Conservation (phyloP, 2,797 vertebrate species). For the Sebastes oblongus region DNA sequence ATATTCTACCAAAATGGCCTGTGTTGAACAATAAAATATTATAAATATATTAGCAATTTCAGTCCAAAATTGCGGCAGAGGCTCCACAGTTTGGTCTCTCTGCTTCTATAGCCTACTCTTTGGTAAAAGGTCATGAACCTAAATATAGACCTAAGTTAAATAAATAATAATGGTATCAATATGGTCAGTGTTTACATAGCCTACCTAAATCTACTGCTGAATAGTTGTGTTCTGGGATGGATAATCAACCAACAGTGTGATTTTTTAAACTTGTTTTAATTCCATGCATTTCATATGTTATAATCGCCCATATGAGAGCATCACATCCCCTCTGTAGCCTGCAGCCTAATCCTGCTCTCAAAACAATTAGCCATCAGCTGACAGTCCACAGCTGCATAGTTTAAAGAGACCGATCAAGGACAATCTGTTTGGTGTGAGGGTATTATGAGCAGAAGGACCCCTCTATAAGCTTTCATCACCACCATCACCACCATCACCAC, state of each 20-base stretch:
- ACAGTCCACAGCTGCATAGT: conserved; percentile 37
- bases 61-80: too few species aligned
- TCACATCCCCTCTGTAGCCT: not conserved
- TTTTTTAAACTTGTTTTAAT: not conserved
- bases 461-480: not conserved
- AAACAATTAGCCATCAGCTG: conserved; percentile 37
- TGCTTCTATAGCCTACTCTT: too few species aligned
- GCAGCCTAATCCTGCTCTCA: not conserved
- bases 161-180: too few species aligned
- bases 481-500: not conserved
- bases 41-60: too few species aligned
- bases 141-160: too few species aligned
- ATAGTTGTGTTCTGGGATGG: not conserved
- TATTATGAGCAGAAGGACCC: conserved; percentile 18
- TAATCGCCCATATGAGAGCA: not conserved
- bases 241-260: not conserved
- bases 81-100: too few species aligned
- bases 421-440: conserved; percentile 31
- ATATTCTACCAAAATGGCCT: too few species aligned
- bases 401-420: conserved; percentile 7
- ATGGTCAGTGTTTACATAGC: not conserved
- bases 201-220: not conserved
- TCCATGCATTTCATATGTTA: not conserved
- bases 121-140: too few species aligned
- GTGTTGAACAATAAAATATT: too few species aligned